Evolutionary conservation across 2,888 invertebrate species (phyloP), one percentile per base, ranked within the genome.

Genomic region (Colletes collaris): DNA sequence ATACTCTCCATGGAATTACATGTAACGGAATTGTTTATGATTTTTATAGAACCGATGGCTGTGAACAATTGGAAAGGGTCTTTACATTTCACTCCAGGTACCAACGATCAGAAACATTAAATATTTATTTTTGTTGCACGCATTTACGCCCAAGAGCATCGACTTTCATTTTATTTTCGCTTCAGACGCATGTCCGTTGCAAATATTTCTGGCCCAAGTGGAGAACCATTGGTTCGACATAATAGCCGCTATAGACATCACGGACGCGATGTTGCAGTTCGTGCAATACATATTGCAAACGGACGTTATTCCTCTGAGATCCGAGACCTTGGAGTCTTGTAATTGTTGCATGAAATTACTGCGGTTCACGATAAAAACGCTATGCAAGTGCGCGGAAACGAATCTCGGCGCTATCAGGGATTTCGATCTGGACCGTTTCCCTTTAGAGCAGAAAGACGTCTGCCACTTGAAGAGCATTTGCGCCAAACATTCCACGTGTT

Each of bases 131-230:
- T 27, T 27, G 27, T 27, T 46, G 53, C 10, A n/a, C 37, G 3
- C 10, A 50, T 8, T 16, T 50, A 4, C 63, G 27, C 27, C 27
- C 27, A 2, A 27, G 27, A 27, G 27, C 2, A 27, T 27, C 27
- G 27, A 46, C 11, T 46, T 60, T 13, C 13, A 13, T 6, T 16
- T 10, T 3, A n/a, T 49, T 6, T 66, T 55, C 27, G 58, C 87
- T 90, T 72, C 70, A 91, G 91, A 91, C 75, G 89, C 91, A 27
- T 92, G 93, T 50, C 71, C 88, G 4, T 67, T 93, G 66, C 90
- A 91, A 81, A 89, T 92, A 63, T 90, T 90, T 71, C 74, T 91
- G 35, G 82, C 86, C 7, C 92, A 93, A 75, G 59, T 93, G 56
- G 89, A 92, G 58, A 77, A 83, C n/a, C 90, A 90, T 70, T 70